phyloP scores from a whole-genome alignment of 2,113 vertebrate genomes.

The Pelobates fuscus region DNA sequence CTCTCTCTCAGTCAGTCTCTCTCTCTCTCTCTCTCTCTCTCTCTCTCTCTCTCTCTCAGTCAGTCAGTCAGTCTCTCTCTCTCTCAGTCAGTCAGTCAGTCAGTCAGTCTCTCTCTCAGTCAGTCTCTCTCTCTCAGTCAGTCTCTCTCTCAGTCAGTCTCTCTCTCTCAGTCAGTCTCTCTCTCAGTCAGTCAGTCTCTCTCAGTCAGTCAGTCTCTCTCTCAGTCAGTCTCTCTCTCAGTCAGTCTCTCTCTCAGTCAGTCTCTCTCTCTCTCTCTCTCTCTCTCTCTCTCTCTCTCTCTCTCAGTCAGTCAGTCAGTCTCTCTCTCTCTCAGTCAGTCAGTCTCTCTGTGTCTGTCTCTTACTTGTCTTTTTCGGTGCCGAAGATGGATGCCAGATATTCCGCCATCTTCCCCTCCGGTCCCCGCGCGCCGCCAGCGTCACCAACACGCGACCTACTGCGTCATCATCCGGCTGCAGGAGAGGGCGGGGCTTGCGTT shows the following conservation, averaged over 20 bases:
- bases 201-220: neutral
- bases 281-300: neutral
- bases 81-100: neutral
- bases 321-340: neutral
- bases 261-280: too few species aligned
- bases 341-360: neutral
- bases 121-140: neutral
- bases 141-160: neutral
- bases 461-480: neutral
- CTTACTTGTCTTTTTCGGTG: slow-evolving; percentile 61
- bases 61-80: too few species aligned
- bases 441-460: neutral
- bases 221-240: too few species aligned
- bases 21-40: too few species aligned
- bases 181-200: neutral
- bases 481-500: neutral
- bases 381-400: slow-evolving; percentile 61
- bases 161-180: neutral
- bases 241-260: too few species aligned
- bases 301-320: neutral
- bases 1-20: too few species aligned
- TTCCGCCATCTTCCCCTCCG: slow-evolving; percentile 53
- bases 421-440: neutral
- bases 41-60: too few species aligned
- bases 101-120: neutral